Base-by-base conservation (phyloP, 2,797 vertebrate genomes). In the Cercopithecus mitis region DNA sequence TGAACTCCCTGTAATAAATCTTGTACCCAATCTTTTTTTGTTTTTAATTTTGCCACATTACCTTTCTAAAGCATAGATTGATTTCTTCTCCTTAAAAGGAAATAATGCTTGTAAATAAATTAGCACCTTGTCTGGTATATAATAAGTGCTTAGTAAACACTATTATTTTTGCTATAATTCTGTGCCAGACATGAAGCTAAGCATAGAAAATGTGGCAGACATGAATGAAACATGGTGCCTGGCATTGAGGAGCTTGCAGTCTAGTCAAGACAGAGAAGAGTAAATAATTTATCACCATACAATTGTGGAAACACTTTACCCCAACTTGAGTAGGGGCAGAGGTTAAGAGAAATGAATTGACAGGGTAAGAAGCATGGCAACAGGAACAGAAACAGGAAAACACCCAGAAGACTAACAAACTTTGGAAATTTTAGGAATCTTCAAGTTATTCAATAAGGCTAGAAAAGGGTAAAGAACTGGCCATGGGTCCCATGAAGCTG, bases 91-190 rank as follows among this genome's bases (percentile, higher is more conserved):
- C 14, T 97, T 96, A 86, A 82, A 88, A 85, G 43, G 58, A 93
- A 45, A 86, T 72, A 93, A 90, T 85, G 0, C 5, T 80, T 91
- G 41, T 43, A 79, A 97, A 92, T 79, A 97, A 94, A 75, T 88
- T 57, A 97, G 58, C 36, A 39, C n/a, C 22, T 81, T 73, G 30
- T 43, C 47, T 83, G 47, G 52, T 81, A 33, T 94, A 14, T 20
- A 93, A 2, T 45, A 81, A 92, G 20, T 89, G 10, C 45, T 85
- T 82, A 55, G 10, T 52, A 77, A 97, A 96, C 20, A 72, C 24
- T 47, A 77, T 58, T 50, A 76, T 58, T 94, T 85, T 80, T 95
- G 33, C 25, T 79, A 9, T 24, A 84, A 24, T 84, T 70, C 47
- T 73, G 27, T 73, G 36, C 64, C 72, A 85, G 95, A 94, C 27